A percentile compares a stretch with the other conserved stretches of the same genome.
Evolutionary conservation across 2,113 vertebrate genomes (phyloP).

Genomic region (Hippoglossus stenolepis): DNA sequence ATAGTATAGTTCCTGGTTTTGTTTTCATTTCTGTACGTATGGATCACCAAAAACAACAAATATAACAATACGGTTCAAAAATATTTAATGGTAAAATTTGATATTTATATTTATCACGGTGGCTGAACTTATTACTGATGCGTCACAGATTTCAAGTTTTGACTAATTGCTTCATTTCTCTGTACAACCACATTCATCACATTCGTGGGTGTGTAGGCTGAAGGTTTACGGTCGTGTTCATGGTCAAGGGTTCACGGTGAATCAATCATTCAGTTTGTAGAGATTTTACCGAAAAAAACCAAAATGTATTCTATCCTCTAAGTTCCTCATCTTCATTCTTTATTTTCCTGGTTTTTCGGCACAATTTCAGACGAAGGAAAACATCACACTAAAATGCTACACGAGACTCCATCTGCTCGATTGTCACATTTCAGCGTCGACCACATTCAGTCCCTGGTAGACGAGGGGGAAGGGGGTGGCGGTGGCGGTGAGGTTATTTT

Average conservation of each 20-base stretch:
- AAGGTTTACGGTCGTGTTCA: not conserved
- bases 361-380: constrained; percentile 1
- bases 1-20: not conserved
- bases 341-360: not conserved
- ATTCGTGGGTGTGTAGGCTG: not conserved
- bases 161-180: constrained; percentile 11
- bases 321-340: not conserved
- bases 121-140: no score
- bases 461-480: not conserved
- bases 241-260: not conserved
- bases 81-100: not conserved
- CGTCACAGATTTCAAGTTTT: constrained; percentile 32
- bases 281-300: not conserved
- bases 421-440: constrained; percentile 29
- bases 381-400: not conserved
- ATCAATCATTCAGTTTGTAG: not conserved
- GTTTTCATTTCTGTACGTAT: not conserved
- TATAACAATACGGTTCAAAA: not conserved
- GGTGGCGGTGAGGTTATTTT: constrained; percentile 31
- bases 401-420: constrained; percentile 10
- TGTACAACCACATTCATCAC: constrained; percentile 9
- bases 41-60: constrained; percentile 7
- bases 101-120: constrained; percentile 3
- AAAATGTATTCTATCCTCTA: not conserved
- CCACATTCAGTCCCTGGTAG: constrained; percentile 4